Evolutionary conservation across 2,797 vertebrate species (phyloP).

Genomic region (Paramormyrops hopkinsi): DNA sequence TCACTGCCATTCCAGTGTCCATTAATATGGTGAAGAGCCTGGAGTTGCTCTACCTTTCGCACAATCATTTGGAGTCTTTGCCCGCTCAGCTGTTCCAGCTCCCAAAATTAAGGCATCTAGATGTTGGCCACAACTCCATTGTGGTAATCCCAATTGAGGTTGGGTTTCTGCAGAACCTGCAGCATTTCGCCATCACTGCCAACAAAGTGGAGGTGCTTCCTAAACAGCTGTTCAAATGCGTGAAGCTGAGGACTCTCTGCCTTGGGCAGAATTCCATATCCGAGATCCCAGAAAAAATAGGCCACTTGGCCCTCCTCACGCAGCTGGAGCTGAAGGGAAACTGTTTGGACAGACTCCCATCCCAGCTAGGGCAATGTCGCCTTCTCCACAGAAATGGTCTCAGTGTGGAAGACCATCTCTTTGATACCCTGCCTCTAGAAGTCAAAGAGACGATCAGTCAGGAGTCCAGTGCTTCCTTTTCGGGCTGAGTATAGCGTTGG

Average conservation of each 20-base stretch:
- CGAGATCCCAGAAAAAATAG: conserved; percentile 80
- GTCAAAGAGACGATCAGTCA: conserved; percentile 91
- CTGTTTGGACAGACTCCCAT: conserved; percentile 86
- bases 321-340: conserved; percentile 95
- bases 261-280: conserved; percentile 88
- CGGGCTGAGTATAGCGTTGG: conserved; percentile 80
- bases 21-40: conserved; percentile 92
- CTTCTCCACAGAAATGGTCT: conserved; percentile 85
- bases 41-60: conserved; percentile 88
- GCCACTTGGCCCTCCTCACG: conserved; percentile 79
- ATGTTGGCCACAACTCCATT: conserved; percentile 89
- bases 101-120: conserved; percentile 87
- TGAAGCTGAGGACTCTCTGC: conserved; percentile 85
- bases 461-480: conserved; percentile 74
- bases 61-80: conserved; percentile 93
- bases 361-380: conserved; percentile 79
- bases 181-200: conserved; percentile 83
- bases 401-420: conserved; percentile 90
- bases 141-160: conserved; percentile 77
- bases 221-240: conserved; percentile 92
- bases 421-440: conserved; percentile 85
- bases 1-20: conserved; percentile 86
- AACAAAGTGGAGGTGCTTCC: conserved; percentile 91
- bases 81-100: conserved; percentile 83
- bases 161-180: conserved; percentile 88